phyloP scores from a whole-genome alignment of 2,113 vertebrate genomes.

The Zosterops pallidus region DNA sequence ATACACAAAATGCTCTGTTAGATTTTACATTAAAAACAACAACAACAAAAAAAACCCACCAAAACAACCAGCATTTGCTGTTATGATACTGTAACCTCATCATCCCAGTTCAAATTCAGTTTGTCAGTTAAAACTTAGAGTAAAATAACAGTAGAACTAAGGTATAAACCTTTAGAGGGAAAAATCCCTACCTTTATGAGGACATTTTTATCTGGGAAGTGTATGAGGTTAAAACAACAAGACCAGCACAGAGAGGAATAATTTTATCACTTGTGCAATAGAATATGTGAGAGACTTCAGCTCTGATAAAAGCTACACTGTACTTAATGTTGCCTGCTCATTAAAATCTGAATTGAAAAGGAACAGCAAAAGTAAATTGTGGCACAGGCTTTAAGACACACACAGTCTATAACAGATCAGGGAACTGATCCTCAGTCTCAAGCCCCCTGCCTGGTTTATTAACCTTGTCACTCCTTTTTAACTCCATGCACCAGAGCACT shows the following conservation, averaged over 20 bases:
- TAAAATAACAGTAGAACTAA: conserved; percentile 1
- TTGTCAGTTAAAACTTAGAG: neutral
- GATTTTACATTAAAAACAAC: neutral
- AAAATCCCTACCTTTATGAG: neutral
- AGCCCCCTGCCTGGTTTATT: neutral
- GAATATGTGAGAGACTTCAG: neutral
- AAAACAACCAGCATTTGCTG: neutral
- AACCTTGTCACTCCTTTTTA: neutral
- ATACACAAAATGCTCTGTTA: conserved; percentile 28
- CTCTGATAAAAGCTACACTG: neutral
- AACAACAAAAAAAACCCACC: neutral
- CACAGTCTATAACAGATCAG: rapidly evolving
- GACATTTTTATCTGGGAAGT: neutral
- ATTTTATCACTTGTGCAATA: neutral
- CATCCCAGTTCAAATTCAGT: neutral
- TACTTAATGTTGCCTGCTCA: neutral
- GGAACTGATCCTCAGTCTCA: neutral
- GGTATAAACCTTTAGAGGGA: neutral
- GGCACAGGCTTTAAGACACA: neutral
- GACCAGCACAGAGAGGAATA: neutral
- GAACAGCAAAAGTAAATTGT: neutral
- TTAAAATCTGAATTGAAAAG: neutral
- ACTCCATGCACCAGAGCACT: neutral
- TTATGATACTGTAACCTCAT: conserved; percentile 13
- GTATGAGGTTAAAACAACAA: neutral